phyloP scores from a whole-genome alignment of 2,113 vertebrate species.

The Paradoxurus hermaphroditus region DNA sequence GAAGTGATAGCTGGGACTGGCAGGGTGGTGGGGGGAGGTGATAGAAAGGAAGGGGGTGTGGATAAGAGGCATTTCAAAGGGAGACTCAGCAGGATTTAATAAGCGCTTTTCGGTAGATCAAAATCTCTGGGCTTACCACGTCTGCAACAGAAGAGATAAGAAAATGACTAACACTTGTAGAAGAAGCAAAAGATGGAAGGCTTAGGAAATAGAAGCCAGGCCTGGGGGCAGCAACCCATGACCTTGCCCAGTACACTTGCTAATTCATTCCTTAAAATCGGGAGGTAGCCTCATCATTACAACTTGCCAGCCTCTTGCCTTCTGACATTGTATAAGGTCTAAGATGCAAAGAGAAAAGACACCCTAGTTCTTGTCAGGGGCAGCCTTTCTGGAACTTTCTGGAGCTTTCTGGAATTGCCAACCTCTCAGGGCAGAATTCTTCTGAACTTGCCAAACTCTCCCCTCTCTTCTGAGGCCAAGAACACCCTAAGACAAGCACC shows the following conservation, averaged over 20 bases:
- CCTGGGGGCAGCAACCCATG: slow-evolving; percentile 30
- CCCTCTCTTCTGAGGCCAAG: background rate
- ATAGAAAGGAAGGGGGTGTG: background rate
- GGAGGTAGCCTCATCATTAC: background rate
- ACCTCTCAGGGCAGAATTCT: background rate
- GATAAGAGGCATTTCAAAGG: slow-evolving; percentile 69
- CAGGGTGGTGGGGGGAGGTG: background rate
- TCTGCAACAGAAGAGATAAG: slow-evolving; percentile 66
- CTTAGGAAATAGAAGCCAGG: slow-evolving; percentile 68
- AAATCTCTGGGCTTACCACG: slow-evolving; percentile 63
- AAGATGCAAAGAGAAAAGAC: slow-evolving; percentile 1
- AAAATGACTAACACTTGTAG: slow-evolving; percentile 68
- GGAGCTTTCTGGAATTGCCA: background rate
- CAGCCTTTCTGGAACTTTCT: background rate
- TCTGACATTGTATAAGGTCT: background rate
- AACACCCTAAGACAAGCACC: background rate
- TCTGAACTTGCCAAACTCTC: background rate
- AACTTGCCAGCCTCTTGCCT: background rate
- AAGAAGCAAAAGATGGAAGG: slow-evolving; percentile 49
- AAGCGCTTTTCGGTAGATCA: slow-evolving; percentile 73
- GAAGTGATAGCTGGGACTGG: slow-evolving; percentile 37
- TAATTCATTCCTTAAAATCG: slow-evolving; percentile 67
- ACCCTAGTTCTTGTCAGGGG: background rate
- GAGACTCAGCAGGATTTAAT: slow-evolving; percentile 73
- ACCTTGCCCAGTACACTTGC: slow-evolving; percentile 58